phyloP scores from a whole-genome alignment of 2,113 vertebrate genomes.

The Oncorhynchus nerka region DNA sequence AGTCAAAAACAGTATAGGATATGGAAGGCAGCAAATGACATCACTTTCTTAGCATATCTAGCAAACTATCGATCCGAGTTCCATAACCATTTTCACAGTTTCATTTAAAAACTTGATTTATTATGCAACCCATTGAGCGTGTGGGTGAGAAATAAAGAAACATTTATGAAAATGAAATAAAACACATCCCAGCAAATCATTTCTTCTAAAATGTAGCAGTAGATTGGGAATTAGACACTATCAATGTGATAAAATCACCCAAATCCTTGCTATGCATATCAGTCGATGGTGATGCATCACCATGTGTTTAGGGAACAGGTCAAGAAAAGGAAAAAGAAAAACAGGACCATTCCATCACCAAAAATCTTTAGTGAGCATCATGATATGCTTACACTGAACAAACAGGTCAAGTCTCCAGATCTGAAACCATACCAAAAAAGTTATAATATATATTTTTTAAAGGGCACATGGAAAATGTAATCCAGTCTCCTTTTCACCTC shows the following conservation, averaged over 20 bases:
- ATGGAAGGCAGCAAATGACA: too few species aligned
- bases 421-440: neutral
- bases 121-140: neutral
- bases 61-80: too few species aligned
- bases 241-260: neutral
- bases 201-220: neutral
- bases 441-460: too few species aligned
- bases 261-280: too few species aligned
- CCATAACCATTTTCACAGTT: neutral
- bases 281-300: neutral
- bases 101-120: neutral
- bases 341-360: neutral
- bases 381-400: conserved; percentile 17
- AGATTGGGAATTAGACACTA: neutral
- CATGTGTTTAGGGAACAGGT: neutral
- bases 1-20: too few species aligned
- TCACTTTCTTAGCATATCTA: too few species aligned
- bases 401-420: conserved; percentile 11
- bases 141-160: neutral
- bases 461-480: too few species aligned
- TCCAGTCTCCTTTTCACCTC: too few species aligned
- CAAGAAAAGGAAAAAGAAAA: neutral
- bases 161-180: neutral
- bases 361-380: neutral
- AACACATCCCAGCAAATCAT: neutral